Conservation (phyloP, 2,888 invertebrate genomes). For the Liopterus haemorrhoidalis region DNA sequence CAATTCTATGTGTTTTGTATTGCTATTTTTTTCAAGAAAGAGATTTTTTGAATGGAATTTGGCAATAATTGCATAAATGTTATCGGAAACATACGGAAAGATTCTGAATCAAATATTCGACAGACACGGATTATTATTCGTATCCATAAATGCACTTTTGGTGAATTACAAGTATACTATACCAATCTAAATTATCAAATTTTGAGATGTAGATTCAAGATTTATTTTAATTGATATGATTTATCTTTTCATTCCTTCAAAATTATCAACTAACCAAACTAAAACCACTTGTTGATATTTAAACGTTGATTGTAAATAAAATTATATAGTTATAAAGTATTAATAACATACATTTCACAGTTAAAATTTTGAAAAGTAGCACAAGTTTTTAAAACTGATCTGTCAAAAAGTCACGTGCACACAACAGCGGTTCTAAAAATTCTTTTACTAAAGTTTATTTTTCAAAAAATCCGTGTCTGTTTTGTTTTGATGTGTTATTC, state of each 20-base stretch:
- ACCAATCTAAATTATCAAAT: not conserved
- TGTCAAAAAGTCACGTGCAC: no score
- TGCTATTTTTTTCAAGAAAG: slow-evolving; percentile 24
- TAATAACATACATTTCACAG: no score
- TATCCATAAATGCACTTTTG: slow-evolving; percentile 22
- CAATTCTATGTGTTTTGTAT: slow-evolving; percentile 23
- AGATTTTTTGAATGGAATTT: slow-evolving; percentile 14
- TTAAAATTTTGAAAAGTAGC: no score
- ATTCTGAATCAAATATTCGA: slow-evolving; percentile 9
- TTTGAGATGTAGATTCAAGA: not conserved
- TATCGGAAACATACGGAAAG: slow-evolving; percentile 10
- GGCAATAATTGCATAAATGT: slow-evolving; percentile 13
- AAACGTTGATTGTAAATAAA: no score
- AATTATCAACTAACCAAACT: no score
- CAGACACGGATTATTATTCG: slow-evolving; percentile 22
- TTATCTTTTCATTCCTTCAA: no score
- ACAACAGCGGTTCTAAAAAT: slow-evolving; percentile 18
- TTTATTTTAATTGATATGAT: no score
- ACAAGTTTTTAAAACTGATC: no score
- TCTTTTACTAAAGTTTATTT: slow-evolving; percentile 7
- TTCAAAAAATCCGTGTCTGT: slow-evolving; percentile 18
- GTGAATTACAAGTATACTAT: slow-evolving; percentile 11
- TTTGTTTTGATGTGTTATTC: slow-evolving; percentile 18
- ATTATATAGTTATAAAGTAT: no score
- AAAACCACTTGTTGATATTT: no score